Base-by-base conservation (phyloP, 2,797 vertebrate species). In the Gymnoscopelus microlampas region DNA sequence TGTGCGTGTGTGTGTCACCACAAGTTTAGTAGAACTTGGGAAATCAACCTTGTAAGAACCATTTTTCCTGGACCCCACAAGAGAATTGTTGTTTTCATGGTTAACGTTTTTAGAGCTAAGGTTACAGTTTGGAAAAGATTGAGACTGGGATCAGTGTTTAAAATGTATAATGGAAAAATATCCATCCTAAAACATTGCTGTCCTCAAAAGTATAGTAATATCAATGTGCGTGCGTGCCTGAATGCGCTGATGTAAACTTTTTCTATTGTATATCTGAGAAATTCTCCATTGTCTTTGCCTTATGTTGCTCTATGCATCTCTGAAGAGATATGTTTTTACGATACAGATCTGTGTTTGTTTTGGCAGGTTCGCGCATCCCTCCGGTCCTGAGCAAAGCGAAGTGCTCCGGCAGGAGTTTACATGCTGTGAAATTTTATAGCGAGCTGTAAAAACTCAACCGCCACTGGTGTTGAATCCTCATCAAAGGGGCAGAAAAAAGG, bases 391-490 rank as follows among this genome's bases (percentile, higher is more conserved):
- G 73, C 70, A 67, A 70, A 70, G 72, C 26, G 32, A 61, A 66
- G 7, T 32, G 50, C 58, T 61, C 66, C 74, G 78, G 74, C 84
- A 84, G 68, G 70, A 74, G 71, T 81, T 67, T 63, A 75, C 53
- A 57, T 29, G 58, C 64, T 80, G 73, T 70, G 50, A 78, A 64
- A 73, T 77, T 61, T 66, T 71, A 67, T 44, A 66, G 64, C 3
- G 6, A 29, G 75, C 79, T 4, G n/a, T 76, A 79, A 76, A 71
- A 76, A 71, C 63, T 71, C 59, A 29, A 26, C 55, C 65, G 24
- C 54, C n/a, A 6, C 60, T 66, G 55, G 53, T 76, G 76, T 66
- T 64, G 49, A 74, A 77, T 77, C 67, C 69, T 76, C 59, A 58
- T 73, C 73, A 74, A 64, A 61, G 5, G 53, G 26, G 39, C 15